Evolutionary conservation across 2,113 vertebrate species (phyloP).

Genomic region (Heptranchias perlo): DNA sequence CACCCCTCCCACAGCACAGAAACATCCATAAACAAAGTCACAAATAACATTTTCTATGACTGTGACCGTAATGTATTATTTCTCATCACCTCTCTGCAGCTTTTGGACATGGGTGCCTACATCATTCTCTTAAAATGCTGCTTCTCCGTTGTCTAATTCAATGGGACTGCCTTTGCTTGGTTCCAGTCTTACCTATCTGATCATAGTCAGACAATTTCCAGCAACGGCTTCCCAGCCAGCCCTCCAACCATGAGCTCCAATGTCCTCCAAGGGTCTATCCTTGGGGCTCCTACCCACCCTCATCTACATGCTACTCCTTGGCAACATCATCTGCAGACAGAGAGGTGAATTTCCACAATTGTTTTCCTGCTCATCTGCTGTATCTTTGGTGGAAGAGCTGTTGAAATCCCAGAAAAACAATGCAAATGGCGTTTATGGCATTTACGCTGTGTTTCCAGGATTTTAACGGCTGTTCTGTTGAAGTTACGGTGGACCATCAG

Average conservation of each 20-base stretch:
- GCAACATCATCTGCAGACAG: neutral
- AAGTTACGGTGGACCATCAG: neutral
- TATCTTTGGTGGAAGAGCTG: neutral
- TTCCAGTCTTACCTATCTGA: neutral
- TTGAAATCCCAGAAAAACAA: neutral
- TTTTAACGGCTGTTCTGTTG: neutral
- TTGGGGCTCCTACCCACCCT: neutral
- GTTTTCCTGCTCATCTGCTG: neutral
- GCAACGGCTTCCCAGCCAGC: neutral
- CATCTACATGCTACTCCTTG: neutral
- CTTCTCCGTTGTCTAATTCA: neutral
- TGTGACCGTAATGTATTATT: neutral
- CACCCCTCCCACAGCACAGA: neutral
- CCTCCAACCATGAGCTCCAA: neutral
- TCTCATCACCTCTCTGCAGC: neutral
- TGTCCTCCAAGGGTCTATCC: neutral
- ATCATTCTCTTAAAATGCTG: neutral
- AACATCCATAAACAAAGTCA: neutral
- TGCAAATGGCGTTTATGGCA: neutral
- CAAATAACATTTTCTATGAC: neutral
- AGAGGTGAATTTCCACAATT: neutral
- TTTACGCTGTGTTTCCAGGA: neutral
- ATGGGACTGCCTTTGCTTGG: neutral
- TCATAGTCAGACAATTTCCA: neutral
- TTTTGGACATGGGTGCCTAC: neutral